Conservation (phyloP, 2,113 vertebrate genomes). For the Ammospiza nelsoni region DNA sequence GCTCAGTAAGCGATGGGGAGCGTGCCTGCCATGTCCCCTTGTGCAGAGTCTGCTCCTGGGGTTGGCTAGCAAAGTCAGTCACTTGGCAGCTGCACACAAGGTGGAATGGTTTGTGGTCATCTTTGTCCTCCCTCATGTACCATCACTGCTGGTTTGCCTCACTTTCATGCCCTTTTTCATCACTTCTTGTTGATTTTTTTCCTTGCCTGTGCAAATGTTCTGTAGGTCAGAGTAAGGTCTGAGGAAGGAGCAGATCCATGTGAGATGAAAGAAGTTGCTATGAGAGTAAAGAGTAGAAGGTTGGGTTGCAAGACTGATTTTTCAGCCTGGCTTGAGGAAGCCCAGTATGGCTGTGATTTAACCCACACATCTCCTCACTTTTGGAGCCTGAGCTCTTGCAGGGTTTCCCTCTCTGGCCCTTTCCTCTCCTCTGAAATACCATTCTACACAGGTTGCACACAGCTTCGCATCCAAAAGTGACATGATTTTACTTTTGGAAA, state of each 20-base stretch:
- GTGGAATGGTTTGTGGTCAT: background rate
- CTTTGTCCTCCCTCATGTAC: fast-evolving
- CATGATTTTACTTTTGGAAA: background rate
- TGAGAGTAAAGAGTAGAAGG: background rate
- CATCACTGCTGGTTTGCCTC: background rate
- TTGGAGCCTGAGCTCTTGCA: background rate
- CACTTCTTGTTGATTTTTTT: background rate
- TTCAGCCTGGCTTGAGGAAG: background rate
- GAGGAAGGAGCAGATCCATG: background rate
- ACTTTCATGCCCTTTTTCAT: background rate
- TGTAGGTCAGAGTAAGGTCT: background rate
- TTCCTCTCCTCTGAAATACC: background rate
- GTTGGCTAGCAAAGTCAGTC: background rate
- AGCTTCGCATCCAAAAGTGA: background rate
- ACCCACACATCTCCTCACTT: background rate
- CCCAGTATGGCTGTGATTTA: background rate
- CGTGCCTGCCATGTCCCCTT: fast-evolving
- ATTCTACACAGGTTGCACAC: fast-evolving
- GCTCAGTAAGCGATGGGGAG: fast-evolving
- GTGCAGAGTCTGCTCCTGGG: background rate
- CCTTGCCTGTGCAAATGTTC: background rate
- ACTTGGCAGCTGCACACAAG: background rate
- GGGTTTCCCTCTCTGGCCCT: background rate
- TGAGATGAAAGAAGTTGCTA: background rate
- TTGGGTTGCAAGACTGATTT: background rate